phyloP scores from a whole-genome alignment of 2,113 vertebrate genomes.

The Rhinogobius similis region DNA sequence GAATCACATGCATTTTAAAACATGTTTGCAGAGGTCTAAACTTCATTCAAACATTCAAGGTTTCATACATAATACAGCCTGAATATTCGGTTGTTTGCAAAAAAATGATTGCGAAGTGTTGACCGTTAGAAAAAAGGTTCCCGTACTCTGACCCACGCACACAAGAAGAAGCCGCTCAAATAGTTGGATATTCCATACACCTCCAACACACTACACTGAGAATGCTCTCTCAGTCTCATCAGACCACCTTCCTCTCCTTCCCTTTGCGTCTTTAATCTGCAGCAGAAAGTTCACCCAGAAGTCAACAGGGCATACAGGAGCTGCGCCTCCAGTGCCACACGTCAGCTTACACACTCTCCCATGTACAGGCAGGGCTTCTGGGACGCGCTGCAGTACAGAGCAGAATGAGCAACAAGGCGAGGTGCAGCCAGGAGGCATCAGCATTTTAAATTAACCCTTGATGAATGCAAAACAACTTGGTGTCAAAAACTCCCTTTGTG shows the following conservation, averaged over 20 bases:
- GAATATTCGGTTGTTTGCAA: neutral
- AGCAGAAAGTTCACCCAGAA: conserved; percentile 71
- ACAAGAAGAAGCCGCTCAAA: conserved; percentile 16
- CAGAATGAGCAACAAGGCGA: conserved; percentile 45
- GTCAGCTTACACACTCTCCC: conserved; percentile 4
- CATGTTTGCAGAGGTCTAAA: neutral
- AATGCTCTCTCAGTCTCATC: conserved; percentile 39
- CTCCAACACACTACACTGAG: conserved; percentile 6
- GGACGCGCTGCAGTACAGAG: conserved; percentile 43
- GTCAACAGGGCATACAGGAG: conserved; percentile 72
- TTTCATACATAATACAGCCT: neutral
- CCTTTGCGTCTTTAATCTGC: conserved; percentile 72
- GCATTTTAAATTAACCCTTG: conserved; percentile 56
- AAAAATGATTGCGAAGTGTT: neutral
- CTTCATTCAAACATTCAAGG: too few relatives aligned
- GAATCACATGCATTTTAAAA: neutral
- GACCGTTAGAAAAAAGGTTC: conserved; percentile 2
- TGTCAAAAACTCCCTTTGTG: conserved; percentile 28
- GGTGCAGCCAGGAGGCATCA: conserved; percentile 43
- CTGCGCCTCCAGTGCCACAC: conserved; percentile 53
- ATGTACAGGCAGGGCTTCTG: conserved; percentile 31
- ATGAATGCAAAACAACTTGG: conserved; percentile 36
- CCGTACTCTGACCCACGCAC: conserved; percentile 49
- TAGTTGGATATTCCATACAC: neutral
- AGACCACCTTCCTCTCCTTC: conserved; percentile 56